Conservation (phyloP, 2,797 vertebrate genomes). For the Pipistrellus kuhlii region DNA sequence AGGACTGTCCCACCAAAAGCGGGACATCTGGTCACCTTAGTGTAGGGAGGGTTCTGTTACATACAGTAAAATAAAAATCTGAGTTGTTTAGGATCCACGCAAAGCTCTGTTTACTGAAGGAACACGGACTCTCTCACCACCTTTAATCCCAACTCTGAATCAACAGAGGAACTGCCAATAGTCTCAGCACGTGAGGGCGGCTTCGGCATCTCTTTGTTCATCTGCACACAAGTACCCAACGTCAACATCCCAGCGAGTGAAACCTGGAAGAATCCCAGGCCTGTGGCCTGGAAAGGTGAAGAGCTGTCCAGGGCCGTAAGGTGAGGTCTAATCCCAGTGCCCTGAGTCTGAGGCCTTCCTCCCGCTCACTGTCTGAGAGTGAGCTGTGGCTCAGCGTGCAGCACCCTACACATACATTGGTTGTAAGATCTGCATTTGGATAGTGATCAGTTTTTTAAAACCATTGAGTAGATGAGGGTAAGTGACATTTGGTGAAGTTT, state of each 20-base stretch:
- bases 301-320: not conserved
- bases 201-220: not conserved
- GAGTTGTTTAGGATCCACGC: not conserved
- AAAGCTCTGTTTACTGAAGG: not conserved
- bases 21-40: no score
- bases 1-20: no score
- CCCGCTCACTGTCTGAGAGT: not conserved
- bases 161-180: not conserved
- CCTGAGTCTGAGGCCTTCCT: not conserved
- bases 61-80: not conserved
- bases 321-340: not conserved
- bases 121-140: not conserved
- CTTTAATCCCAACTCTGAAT: not conserved
- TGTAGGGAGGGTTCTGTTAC: not conserved
- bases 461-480: not conserved
- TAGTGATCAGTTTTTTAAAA: not conserved
- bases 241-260: slow-evolving; percentile 18
- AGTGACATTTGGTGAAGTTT: not conserved
- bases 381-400: slow-evolving; percentile 36
- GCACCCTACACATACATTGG: not conserved
- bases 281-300: not conserved
- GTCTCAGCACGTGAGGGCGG: not conserved
- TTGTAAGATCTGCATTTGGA: not conserved
- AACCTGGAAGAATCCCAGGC: not conserved
- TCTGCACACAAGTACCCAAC: not conserved